These are phyloP conservation scores for Pseudomugil gertrudae DNA, from an alignment of 2,797 vertebrate genomes.

Conservation along the genomic window DNA sequence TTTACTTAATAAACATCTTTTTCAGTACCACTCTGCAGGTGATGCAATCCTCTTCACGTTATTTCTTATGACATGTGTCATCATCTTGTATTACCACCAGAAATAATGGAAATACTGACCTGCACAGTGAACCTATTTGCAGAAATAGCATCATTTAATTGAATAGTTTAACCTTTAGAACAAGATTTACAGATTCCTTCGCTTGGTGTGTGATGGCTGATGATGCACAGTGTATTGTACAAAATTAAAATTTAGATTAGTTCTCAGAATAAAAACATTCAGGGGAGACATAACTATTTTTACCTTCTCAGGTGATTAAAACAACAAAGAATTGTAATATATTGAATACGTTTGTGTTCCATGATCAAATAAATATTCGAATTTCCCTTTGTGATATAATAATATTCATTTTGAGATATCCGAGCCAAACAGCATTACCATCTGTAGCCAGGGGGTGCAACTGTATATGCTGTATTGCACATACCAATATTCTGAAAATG, in stretches of 20 bases:
- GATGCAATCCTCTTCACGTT: slow-evolving; percentile 26
- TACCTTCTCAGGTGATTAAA: slow-evolving; percentile 39
- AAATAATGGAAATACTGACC: slow-evolving; percentile 39
- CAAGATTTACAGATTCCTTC: slow-evolving; percentile 38
- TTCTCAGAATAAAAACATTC: slow-evolving; percentile 21
- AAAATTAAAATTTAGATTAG: slow-evolving; percentile 56
- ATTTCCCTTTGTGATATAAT: slow-evolving; percentile 26
- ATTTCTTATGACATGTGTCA: slow-evolving; percentile 19
- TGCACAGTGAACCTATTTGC: slow-evolving; percentile 33
- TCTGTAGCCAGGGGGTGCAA: slow-evolving; percentile 32
- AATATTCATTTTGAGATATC: slow-evolving; percentile 41
- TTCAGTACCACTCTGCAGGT: neutral
- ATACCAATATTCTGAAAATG: slow-evolving; percentile 42
- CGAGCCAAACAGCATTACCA: slow-evolving; percentile 40
- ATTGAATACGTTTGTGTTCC: slow-evolving; percentile 17
- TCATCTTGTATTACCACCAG: slow-evolving; percentile 28
- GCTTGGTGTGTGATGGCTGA: slow-evolving; percentile 19
- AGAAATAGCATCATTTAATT: slow-evolving; percentile 47
- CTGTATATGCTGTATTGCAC: slow-evolving; percentile 21
- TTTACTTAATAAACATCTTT: neutral
- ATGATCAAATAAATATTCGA: slow-evolving; percentile 31
- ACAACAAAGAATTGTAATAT: slow-evolving; percentile 23
- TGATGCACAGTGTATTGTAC: slow-evolving; percentile 42
- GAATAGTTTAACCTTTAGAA: slow-evolving; percentile 37
- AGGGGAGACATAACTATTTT: slow-evolving; percentile 34